Evolutionary conservation across 2,113 vertebrate genomes (phyloP).

Genomic region (Sylvietta virens): DNA sequence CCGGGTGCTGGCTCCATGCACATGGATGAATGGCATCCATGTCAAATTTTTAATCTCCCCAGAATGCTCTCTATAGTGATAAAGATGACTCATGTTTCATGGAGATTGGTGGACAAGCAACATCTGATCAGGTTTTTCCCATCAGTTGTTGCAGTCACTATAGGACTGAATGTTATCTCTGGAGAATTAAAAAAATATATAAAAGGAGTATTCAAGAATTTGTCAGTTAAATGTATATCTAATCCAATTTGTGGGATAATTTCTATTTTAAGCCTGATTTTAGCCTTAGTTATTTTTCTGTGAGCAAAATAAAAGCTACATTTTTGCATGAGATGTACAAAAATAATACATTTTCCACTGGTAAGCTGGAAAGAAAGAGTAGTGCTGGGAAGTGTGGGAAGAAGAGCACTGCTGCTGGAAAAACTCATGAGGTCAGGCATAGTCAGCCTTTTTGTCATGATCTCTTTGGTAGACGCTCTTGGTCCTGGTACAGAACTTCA

Average conservation of each 20-base stretch:
- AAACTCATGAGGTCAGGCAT: background rate
- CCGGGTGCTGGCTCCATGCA: background rate
- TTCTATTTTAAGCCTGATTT: slow-evolving; percentile 25
- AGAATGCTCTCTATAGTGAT: slow-evolving; percentile 23
- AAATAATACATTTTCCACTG: background rate
- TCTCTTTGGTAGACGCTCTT: background rate
- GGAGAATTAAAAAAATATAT: background rate
- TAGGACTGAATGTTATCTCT: background rate
- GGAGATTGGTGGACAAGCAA: background rate
- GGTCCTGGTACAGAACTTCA: background rate
- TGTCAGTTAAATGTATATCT: background rate
- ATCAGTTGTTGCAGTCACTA: slow-evolving; percentile 18
- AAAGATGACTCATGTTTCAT: slow-evolving; percentile 24
- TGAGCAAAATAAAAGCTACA: slow-evolving; percentile 3
- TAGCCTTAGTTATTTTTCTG: background rate
- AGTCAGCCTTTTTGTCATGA: background rate
- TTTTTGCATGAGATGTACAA: background rate
- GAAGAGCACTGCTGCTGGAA: background rate
- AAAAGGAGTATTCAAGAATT: background rate
- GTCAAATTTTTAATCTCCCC: slow-evolving; percentile 12
- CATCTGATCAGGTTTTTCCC: slow-evolving; percentile 45
- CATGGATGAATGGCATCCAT: slow-evolving; percentile 46
- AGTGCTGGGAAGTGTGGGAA: too few species aligned
- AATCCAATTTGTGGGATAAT: slow-evolving; percentile 15
- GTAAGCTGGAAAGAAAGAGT: too few species aligned